These are phyloP conservation scores for Drosophila asahinai DNA, from an alignment of 1,140 invertebrate species.

Conservation along the genomic window DNA sequence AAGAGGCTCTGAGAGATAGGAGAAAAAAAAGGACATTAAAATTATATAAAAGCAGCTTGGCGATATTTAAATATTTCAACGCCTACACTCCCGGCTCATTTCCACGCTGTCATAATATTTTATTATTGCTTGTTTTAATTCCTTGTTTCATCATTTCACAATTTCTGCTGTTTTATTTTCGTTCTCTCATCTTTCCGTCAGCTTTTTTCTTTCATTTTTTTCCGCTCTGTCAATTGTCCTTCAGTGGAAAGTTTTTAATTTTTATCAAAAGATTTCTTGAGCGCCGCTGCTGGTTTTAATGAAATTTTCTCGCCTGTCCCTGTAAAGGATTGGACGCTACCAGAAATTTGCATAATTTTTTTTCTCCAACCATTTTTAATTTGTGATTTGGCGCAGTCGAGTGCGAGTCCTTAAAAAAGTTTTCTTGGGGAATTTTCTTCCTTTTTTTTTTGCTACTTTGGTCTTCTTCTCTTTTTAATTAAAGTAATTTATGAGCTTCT, in stretches of 20 bases:
- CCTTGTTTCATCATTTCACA: slow-evolving; percentile 75
- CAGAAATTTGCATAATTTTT: slow-evolving; percentile 78
- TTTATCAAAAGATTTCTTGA: slow-evolving; percentile 75
- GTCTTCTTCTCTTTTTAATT: slow-evolving; percentile 17
- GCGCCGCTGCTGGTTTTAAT: slow-evolving; percentile 70
- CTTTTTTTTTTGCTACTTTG: background rate
- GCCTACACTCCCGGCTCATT: slow-evolving; percentile 16
- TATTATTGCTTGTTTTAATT: slow-evolving; percentile 84
- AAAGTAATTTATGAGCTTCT: slow-evolving; percentile 25
- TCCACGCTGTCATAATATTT: slow-evolving; percentile 75
- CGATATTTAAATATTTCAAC: slow-evolving; percentile 76
- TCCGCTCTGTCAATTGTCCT: slow-evolving; percentile 70
- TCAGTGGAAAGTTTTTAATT: slow-evolving; percentile 75
- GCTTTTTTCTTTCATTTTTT: slow-evolving; percentile 19
- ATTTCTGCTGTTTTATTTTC: slow-evolving; percentile 50
- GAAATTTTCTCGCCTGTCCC: slow-evolving; percentile 68
- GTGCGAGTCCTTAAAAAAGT: slow-evolving; percentile 69
- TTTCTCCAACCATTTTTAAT: slow-evolving; percentile 73
- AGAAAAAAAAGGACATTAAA: slow-evolving; percentile 58
- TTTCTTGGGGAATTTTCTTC: slow-evolving; percentile 7
- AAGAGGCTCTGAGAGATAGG: slow-evolving; percentile 34
- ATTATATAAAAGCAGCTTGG: slow-evolving; percentile 75
- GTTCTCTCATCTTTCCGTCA: slow-evolving; percentile 13
- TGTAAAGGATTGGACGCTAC: slow-evolving; percentile 63
- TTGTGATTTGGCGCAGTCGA: slow-evolving; percentile 53